These are phyloP conservation scores for Microtus ochrogaster DNA, from an alignment of 2,113 vertebrate species.

Conservation along the genomic window DNA sequence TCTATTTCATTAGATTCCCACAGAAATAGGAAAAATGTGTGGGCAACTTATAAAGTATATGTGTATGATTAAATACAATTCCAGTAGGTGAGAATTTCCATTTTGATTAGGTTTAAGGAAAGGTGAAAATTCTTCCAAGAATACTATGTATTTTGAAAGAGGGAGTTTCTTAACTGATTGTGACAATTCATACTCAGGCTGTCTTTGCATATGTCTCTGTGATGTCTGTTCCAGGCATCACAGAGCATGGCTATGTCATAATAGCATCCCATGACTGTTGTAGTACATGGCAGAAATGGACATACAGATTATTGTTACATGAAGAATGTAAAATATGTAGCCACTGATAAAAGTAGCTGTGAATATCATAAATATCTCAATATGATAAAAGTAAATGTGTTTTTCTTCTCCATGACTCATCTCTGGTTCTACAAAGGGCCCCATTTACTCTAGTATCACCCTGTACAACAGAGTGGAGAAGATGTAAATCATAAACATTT, in stretches of 20 bases:
- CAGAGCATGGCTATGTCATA: not conserved
- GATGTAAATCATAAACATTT: not conserved
- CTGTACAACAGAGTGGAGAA: not conserved
- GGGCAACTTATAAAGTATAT: not conserved
- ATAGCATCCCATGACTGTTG: not conserved
- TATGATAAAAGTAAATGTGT: not conserved
- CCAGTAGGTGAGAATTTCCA: not conserved
- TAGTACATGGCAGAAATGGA: not conserved
- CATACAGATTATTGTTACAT: not conserved
- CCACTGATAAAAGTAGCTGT: not conserved
- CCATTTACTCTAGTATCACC: not conserved
- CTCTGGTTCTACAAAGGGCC: not conserved
- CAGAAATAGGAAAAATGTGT: not conserved
- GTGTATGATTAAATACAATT: not conserved
- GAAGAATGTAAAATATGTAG: not conserved
- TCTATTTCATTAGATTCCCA: not conserved
- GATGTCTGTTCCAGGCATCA: not conserved
- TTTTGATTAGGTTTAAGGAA: slow-evolving; percentile 32
- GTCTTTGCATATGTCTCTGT: not conserved
- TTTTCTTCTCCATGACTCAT: not conserved
- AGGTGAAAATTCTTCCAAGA: not conserved
- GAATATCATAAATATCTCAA: not conserved
- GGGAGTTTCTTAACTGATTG: not conserved
- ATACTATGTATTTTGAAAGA: not conserved
- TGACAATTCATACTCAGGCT: not conserved